Evolutionary conservation across 2,113 vertebrate species (phyloP), one percentile per base, ranked within the genome.

Genomic region (Poicephalus meyeri): DNA sequence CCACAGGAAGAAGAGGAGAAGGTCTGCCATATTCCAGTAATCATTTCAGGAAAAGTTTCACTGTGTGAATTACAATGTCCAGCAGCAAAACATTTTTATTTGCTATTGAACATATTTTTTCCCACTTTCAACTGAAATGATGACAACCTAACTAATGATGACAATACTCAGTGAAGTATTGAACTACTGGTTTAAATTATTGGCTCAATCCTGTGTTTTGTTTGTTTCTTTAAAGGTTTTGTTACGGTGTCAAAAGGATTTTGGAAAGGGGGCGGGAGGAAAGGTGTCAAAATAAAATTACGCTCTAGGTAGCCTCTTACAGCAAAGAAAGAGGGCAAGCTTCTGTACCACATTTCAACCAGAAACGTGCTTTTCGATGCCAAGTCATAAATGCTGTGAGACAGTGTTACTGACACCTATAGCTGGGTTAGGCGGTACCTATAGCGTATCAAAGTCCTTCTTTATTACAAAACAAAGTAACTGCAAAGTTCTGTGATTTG

Each of bases 121-220:
- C 29, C 29, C 4, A 42, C 26, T 92, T 95, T 68, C 39, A 83
- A 49, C 20, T 26, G 26, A 91, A 86, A 88, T 71, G 16, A 92
- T 90, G 88, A 69, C 91, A 97, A 84, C 50, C 91, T 77, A 97
- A 73, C 66, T 94, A 77, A 93, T 8, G 33, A 96, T 87, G 60
- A 93, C 86, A 94, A 63, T 42, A 60, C 21, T 87, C 53, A 70
- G 33, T 69, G 56, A 39, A 78, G 86, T 26, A 94, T 64, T 50
- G 60, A 96, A 89, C 52, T 91, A 73, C 50, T 80, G 49, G 82
- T 79, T 93, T 93, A 85, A 97, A 87, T 86, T 88, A 64, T 6
- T 42, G 68, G 16, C 31, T 88, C 46, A 64, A 16, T 35, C 17
- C 68, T 81, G 33, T 19, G 19, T 31, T 55, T 55, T 17, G 11